Evolutionary conservation across 2,888 invertebrate species (phyloP).

Genomic region (Acleris cristana): DNA sequence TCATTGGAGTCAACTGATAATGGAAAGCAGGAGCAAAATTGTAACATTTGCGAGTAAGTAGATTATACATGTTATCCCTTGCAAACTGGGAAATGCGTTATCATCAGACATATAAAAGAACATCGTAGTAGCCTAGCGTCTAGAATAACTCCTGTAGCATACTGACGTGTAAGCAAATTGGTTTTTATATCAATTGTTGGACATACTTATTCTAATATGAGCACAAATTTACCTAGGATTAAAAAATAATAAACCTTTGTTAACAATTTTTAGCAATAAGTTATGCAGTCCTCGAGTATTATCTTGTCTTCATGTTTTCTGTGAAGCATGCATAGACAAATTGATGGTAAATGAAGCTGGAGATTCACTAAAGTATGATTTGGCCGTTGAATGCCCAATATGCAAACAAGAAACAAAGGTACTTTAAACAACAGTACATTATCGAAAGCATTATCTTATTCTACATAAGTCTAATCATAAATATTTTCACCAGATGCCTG

Average conservation of each 20-base stretch:
- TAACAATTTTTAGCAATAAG: constrained; percentile 81
- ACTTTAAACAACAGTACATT: constrained; percentile 42
- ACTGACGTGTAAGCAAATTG: too few species aligned
- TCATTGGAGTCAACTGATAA: constrained; percentile 77
- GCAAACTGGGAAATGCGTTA: too few species aligned
- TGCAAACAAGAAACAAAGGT: constrained; percentile 95
- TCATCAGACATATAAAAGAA: too few species aligned
- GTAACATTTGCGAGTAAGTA: constrained; percentile 87
- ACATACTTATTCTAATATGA: too few species aligned
- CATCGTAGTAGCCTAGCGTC: not conserved
- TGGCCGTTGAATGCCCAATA: constrained; percentile 88
- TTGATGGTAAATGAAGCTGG: constrained; percentile 88
- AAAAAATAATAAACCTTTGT: not conserved
- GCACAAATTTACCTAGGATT: too few species aligned
- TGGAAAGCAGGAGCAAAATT: constrained; percentile 84
- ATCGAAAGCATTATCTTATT: not conserved
- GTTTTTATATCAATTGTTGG: too few species aligned
- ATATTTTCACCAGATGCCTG: constrained; percentile 82
- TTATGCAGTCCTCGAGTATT: constrained; percentile 93
- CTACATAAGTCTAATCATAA: not conserved
- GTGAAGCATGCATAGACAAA: constrained; percentile 95
- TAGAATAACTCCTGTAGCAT: not conserved
- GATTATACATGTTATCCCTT: too few species aligned
- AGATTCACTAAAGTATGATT: constrained; percentile 86
- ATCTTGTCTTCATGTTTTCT: constrained; percentile 97